phyloP scores from a whole-genome alignment of 2,797 vertebrate species.

The Staurois parvus region DNA sequence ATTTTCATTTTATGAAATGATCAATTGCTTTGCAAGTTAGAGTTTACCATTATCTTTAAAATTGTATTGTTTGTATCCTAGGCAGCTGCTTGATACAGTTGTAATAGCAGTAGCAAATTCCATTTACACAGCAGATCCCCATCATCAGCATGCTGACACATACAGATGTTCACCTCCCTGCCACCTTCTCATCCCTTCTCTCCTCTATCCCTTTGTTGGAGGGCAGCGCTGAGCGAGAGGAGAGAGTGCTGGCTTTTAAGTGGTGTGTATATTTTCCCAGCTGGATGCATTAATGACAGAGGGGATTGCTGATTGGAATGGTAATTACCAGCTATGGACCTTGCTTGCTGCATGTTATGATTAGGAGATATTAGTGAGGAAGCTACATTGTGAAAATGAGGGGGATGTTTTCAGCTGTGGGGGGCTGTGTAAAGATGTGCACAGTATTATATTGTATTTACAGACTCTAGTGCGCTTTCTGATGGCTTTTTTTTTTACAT shows the following conservation, averaged over 20 bases:
- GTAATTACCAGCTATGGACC: conserved; percentile 78
- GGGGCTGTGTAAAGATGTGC: conserved; percentile 13
- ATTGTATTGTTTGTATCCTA: not conserved
- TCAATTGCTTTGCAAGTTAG: not conserved
- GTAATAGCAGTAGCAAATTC: not conserved
- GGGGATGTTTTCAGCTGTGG: conserved; percentile 64
- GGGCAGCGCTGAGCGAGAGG: conserved; percentile 49
- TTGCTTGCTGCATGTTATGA: conserved; percentile 78
- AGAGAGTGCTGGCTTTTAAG: conserved; percentile 28
- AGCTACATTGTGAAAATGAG: conserved; percentile 57
- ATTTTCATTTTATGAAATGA: not conserved
- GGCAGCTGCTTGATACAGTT: not conserved
- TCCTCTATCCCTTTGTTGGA: conserved; percentile 44
- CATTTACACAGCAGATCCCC: conserved; percentile 5
- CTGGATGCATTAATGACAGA: conserved; percentile 70
- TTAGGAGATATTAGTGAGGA: conserved; percentile 73
- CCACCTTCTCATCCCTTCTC: conserved; percentile 36
- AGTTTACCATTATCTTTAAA: not conserved
- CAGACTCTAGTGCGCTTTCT: not conserved
- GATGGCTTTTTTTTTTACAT: not conserved
- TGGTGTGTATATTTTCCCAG: conserved; percentile 67
- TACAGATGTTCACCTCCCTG: conserved; percentile 41
- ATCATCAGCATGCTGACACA: not conserved
- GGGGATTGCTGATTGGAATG: conserved; percentile 72
- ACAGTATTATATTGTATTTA: conserved; percentile 11